Conservation (phyloP, 2,888 invertebrate genomes). For the Polia nebulosa region DNA sequence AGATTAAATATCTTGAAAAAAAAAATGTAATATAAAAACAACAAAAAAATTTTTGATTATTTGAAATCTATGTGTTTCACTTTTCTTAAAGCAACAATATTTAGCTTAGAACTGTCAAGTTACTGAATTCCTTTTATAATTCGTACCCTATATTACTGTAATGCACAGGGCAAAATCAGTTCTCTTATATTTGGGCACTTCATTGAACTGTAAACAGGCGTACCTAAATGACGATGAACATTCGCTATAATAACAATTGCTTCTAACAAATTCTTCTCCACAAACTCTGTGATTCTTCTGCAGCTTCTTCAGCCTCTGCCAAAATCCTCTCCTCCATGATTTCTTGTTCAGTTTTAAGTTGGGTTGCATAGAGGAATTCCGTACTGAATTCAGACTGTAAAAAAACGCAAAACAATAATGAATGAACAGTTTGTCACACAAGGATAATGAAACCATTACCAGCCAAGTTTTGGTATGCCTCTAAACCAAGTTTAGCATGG, state of each 20-base stretch:
- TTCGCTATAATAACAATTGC: too few species aligned
- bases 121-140: neutral
- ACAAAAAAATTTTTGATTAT: too few species aligned
- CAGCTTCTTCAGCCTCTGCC: too few species aligned
- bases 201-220: neutral
- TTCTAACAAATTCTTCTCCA: neutral
- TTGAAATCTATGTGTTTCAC: neutral
- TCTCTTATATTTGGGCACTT: neutral
- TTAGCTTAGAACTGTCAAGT: neutral
- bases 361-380: conserved; percentile 73
- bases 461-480: neutral
- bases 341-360: conserved; percentile 22
- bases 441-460: neutral
- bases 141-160: neutral
- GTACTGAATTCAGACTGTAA: conserved; percentile 73
- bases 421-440: neutral
- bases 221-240: neutral
- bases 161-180: neutral
- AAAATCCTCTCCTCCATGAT: too few species aligned
- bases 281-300: too few species aligned
- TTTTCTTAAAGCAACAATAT: neutral
- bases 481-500: too few species aligned
- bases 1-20: too few species aligned
- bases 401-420: neutral
- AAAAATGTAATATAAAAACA: too few species aligned